phyloP scores from a whole-genome alignment of 2,113 vertebrate species.

The Actenoides lindsayi region DNA sequence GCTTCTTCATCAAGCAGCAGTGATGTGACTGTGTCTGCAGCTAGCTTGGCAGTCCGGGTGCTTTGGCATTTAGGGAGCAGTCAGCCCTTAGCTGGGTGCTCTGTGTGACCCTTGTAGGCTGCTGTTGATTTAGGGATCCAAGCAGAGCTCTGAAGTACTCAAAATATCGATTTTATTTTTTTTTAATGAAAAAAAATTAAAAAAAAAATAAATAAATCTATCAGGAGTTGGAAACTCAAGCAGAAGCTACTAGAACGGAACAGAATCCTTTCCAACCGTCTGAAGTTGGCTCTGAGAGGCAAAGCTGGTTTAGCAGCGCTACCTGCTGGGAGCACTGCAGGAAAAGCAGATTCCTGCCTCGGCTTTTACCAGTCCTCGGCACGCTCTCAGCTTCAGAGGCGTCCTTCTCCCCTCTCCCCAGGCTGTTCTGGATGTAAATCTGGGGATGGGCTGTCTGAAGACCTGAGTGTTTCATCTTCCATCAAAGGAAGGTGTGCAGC shows the following conservation, averaged over 20 bases:
- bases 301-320: not conserved
- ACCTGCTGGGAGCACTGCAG: not conserved
- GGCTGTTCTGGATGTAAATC: fast-evolving
- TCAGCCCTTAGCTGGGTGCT: fast-evolving
- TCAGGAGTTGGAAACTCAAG: not conserved
- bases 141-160: not conserved
- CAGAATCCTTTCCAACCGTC: fast-evolving
- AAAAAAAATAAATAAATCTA: no score
- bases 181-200: not conserved
- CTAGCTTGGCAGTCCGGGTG: fast-evolving
- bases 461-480: not conserved
- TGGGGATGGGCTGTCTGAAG: not conserved
- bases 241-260: not conserved
- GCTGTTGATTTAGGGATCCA: not conserved
- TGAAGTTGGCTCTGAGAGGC: not conserved
- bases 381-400: fast-evolving
- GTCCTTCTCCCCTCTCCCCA: not conserved
- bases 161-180: no score
- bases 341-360: fast-evolving
- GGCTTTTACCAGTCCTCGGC: fast-evolving
- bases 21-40: not conserved
- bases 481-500: not conserved
- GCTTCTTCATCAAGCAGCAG: not conserved
- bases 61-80: fast-evolving
- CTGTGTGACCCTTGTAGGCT: not conserved